Base-by-base conservation (phyloP, 1,140 invertebrate genomes). In the Aphis craccivora region DNA sequence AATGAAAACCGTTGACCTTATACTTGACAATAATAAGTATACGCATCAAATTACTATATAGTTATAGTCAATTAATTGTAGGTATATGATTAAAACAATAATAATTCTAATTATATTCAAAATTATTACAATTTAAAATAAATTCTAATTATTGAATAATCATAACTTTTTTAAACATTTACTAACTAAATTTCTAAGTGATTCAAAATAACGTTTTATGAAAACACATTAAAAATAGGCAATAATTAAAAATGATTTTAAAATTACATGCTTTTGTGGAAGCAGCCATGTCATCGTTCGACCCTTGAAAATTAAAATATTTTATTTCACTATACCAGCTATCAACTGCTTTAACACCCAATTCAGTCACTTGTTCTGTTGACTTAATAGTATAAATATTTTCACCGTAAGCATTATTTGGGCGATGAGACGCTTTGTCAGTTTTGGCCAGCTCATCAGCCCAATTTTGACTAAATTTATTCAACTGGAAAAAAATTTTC, bases 251-350 rank as follows among this genome's bases (percentile, higher is more conserved):
- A 30, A 84, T 84, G 9, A 25, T 84, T 40, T 40, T 23, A 2
- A 45, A 90, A 55, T 90, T 90, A 90, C 88, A 90, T 25, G 88
- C 35, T 40, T 60, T 90, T 60, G 35, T 25, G 0, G 53, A 40
- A 60, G 88, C 51, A 90, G 11, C 35, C 88, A 60, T 60, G 35
- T 90, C 53, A 18, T 55, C 30, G 4, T 90, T 43, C 4, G 88
- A 43, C 60, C 88, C 53, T 60, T 90, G 88, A 90, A 90, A 90
- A 90, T 90, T 2, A 40, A 90, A 90, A 90, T 0, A 90, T 30
- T 30, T 18, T 11, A 60, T 90, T 60, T 90, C 53, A 90, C 8
- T 90, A 11, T 90, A 90, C 88, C 88, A 60, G 25, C 53, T 40
- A 11, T 90, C 11, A 23, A 90, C 88, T 40, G 88, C 88, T 90